A percentile compares a stretch with the other conserved stretches of the same genome.
These are phyloP conservation scores for Halictus rubicundus DNA, from an alignment of 1,140 invertebrate species.

Conservation along the genomic window DNA sequence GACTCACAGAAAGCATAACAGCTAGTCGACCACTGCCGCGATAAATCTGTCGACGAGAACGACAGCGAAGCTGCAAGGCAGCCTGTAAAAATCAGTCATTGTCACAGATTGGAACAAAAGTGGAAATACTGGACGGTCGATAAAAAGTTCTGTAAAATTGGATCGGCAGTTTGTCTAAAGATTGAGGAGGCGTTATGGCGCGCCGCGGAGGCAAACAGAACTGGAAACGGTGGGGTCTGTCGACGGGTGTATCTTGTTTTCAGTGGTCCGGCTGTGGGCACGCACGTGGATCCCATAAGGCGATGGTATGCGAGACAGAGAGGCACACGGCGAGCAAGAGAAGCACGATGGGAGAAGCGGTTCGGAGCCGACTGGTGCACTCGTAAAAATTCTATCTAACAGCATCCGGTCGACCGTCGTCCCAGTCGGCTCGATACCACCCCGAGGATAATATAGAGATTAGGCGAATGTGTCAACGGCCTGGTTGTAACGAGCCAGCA, in stretches of 20 bases:
- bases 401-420: conserved; percentile 68
- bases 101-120: no score
- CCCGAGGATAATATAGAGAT: conserved; percentile 71
- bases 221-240: background rate
- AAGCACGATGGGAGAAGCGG: background rate
- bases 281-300: conserved; percentile 60
- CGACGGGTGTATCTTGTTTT: conserved; percentile 29
- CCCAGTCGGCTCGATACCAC: conserved; percentile 57
- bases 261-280: background rate
- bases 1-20: no score
- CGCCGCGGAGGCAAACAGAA: background rate
- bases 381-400: conserved; percentile 68
- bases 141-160: no score
- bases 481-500: conserved; percentile 27
- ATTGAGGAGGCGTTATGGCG: no score
- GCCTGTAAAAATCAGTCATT: no score
- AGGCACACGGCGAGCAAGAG: no score
- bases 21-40: no score
- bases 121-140: no score
- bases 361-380: conserved; percentile 27
- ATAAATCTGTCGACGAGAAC: no score
- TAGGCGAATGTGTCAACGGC: conserved; percentile 60
- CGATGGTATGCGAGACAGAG: conserved; percentile 37
- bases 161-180: no score
- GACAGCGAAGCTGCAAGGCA: no score